Conservation (phyloP, 2,888 invertebrate species). For the Troglohyphantes excavatus region DNA sequence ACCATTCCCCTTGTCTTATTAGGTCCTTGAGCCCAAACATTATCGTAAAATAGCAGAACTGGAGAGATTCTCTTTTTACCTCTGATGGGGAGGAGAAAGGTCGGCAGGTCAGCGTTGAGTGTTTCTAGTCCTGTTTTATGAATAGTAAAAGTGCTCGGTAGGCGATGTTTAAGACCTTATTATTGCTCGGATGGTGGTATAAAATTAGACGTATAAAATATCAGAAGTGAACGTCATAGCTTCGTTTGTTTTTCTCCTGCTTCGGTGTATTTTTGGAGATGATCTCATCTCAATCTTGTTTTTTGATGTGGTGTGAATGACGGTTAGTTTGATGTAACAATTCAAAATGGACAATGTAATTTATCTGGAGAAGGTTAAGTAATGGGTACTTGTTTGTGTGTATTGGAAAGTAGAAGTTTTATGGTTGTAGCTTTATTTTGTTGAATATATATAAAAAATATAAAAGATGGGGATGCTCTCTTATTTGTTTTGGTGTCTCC, state of each 20-base stretch:
- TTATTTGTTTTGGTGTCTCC: too few species aligned
- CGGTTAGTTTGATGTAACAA: too few species aligned
- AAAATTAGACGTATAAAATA: slow-evolving; percentile 64
- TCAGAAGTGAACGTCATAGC: neutral
- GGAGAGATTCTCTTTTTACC: slow-evolving; percentile 5
- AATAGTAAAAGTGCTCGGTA: slow-evolving; percentile 29
- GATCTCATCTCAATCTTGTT: too few species aligned
- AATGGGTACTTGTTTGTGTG: too few species aligned
- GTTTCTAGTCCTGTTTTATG: slow-evolving; percentile 51
- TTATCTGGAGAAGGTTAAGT: too few species aligned
- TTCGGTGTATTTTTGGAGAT: neutral
- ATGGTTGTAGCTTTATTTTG: too few species aligned
- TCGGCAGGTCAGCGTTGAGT: slow-evolving; percentile 32
- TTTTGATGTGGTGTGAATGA: too few species aligned
- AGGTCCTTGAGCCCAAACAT: slow-evolving; percentile 43
- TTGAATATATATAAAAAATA: too few species aligned
- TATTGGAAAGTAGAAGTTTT: too few species aligned
- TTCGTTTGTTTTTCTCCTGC: neutral
- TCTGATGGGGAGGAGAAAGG: slow-evolving; percentile 2
- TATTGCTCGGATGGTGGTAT: slow-evolving; percentile 43
- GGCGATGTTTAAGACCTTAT: slow-evolving; percentile 52
- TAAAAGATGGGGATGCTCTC: too few species aligned
- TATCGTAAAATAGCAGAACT: slow-evolving; percentile 48
- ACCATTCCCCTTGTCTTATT: slow-evolving; percentile 45
- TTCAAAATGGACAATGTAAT: too few species aligned